Percentiles rank a stretch among this genome's conserved stretches.
Evolutionary conservation across 2,113 vertebrate species (phyloP).

Genomic region (Todiramphus chloris): DNA sequence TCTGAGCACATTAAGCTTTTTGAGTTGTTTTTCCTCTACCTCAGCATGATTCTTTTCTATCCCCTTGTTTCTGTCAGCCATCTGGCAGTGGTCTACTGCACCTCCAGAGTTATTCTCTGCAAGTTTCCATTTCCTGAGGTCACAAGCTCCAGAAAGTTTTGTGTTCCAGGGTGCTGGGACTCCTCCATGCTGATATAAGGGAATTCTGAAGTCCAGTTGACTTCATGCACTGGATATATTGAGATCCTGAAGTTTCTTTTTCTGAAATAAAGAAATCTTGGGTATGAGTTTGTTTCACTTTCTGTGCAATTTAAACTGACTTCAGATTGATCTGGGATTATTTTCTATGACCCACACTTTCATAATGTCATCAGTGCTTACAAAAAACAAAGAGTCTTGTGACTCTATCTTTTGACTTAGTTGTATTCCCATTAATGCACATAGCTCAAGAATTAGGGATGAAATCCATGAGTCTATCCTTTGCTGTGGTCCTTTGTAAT

Average conservation of each 20-base stretch:
- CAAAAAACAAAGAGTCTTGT: conserved; percentile 1
- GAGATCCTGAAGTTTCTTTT: neutral
- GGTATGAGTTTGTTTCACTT: neutral
- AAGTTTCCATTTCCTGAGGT: conserved; percentile 45
- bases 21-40: conserved; percentile 39
- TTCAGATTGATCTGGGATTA: neutral
- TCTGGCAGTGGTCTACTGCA: conserved; percentile 18
- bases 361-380: neutral
- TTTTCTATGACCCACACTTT: neutral
- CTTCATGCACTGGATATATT: neutral
- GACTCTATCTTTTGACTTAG: neutral
- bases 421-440: neutral
- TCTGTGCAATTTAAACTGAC: neutral
- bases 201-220: neutral
- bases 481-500: conserved; percentile 29
- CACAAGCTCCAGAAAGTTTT: neutral
- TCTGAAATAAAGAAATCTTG: conserved; percentile 1
- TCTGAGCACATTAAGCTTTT: neutral
- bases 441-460: neutral
- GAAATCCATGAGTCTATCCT: neutral
- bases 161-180: neutral
- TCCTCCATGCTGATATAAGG: neutral
- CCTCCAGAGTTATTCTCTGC: neutral
- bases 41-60: conserved; percentile 25
- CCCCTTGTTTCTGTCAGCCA: neutral